These are phyloP conservation scores for Oncorhynchus nerka DNA, from an alignment of 2,113 vertebrate genomes.

Conservation along the genomic window DNA sequence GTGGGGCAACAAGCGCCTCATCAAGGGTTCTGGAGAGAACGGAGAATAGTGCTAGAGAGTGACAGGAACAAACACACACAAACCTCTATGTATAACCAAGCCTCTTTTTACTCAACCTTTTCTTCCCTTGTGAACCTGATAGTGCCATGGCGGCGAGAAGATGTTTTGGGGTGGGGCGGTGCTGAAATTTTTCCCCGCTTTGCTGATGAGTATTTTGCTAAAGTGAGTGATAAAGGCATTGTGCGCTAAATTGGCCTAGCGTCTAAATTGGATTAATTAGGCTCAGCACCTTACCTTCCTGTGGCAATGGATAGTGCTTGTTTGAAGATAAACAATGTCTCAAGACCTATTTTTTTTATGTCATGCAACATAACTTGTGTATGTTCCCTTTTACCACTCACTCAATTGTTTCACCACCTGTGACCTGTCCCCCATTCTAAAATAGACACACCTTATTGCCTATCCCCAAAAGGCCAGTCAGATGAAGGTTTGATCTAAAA, in stretches of 20 bases:
- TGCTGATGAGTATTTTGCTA: too few species aligned
- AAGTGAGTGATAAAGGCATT: too few species aligned
- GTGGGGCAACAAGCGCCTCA: slow-evolving; percentile 89
- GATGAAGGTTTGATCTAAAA: not conserved
- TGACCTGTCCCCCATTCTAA: not conserved
- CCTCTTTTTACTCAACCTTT: slow-evolving; percentile 1
- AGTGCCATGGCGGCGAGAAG: not conserved
- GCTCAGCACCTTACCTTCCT: too few species aligned
- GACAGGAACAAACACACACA: slow-evolving; percentile 2
- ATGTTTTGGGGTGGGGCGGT: too few species aligned
- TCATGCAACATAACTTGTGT: too few species aligned
- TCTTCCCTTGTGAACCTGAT: not conserved
- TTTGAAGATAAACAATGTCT: not conserved
- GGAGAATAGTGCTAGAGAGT: slow-evolving; percentile 86
- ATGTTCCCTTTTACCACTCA: not conserved
- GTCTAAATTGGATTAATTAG: too few species aligned
- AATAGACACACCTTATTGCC: not conserved
- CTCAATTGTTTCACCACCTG: not conserved
- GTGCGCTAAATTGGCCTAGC: too few species aligned
- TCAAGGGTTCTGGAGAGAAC: slow-evolving; percentile 87
- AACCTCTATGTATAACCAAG: not conserved
- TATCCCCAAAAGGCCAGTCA: slow-evolving; percentile 20
- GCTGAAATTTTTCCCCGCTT: too few species aligned
- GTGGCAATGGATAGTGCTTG: not conserved
- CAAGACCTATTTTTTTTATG: not conserved